Percentiles rank a stretch among this genome's conserved stretches.
Conservation (phyloP, 2,797 vertebrate species). For the Danio tinwini region DNA sequence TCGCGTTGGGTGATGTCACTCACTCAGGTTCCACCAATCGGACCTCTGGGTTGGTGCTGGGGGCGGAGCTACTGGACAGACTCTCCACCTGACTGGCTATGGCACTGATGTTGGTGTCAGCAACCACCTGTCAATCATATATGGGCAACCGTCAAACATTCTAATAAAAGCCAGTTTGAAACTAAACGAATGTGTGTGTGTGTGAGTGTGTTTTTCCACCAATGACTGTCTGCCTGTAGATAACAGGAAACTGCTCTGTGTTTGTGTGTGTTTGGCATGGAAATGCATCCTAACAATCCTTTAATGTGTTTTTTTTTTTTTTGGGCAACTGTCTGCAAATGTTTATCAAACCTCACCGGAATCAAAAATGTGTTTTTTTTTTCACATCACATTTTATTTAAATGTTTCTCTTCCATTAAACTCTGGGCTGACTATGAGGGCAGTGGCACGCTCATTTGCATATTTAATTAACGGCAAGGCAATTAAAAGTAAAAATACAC, state of each 20-base stretch:
- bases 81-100: conserved; percentile 90
- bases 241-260: conserved; percentile 37
- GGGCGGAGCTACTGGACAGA: conserved; percentile 77
- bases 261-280: conserved; percentile 45
- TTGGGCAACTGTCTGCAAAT: conserved; percentile 20
- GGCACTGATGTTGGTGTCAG: conserved; percentile 93
- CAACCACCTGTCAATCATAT: conserved; percentile 81
- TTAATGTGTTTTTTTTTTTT: conserved; percentile 31
- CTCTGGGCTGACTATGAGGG: conserved; percentile 45
- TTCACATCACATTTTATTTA: conserved; percentile 20
- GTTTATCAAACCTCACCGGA: conserved; percentile 39
- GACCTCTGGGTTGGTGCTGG: conserved; percentile 70
- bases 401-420: conserved; percentile 46
- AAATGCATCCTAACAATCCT: conserved; percentile 48
- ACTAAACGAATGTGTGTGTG: too few species aligned
- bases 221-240: conserved; percentile 50
- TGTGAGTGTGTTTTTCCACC: conserved; percentile 20
- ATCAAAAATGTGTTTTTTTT: conserved; percentile 19
- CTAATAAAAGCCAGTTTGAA: too few species aligned
- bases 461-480: conserved; percentile 69
- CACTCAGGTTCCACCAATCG: conserved; percentile 82
- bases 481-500: conserved; percentile 66
- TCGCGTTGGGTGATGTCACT: conserved; percentile 66
- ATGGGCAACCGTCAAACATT: background rate
- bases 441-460: conserved; percentile 59